Base-by-base conservation (phyloP, 2,888 invertebrate species). In the Agapostemon virescens region DNA sequence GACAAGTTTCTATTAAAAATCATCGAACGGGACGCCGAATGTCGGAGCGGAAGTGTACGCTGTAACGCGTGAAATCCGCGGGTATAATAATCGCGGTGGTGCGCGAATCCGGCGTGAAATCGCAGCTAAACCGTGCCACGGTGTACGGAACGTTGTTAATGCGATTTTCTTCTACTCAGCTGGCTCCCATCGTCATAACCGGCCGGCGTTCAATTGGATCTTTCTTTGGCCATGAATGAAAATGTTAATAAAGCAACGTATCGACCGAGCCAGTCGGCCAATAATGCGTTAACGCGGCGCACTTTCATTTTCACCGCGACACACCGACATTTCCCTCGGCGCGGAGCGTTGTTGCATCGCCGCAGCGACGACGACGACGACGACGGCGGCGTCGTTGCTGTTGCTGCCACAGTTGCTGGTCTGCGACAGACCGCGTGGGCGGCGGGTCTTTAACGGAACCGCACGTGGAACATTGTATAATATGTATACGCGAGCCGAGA, bases 271-370 rank as follows among this genome's bases (percentile, higher is more conserved):
- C 63, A 72, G 74, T 40, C 67, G 74, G 66, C 67, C 71, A 75
- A 83, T 83, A 86, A 86, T 79, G 74, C 71, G 45, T 75, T 64
- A 58, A 75, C 69, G 82, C 69, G 75, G 45, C 79, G 77, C 84
- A 86, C 86, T 85, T 86, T 85, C 86, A 76, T 80, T 85, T 85
- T 85, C 86, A 82, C 75, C 79, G 82, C 71, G 63, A 78, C 82
- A 15, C 55, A 55, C 70, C 77, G 76, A 84, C 76, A 72, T 79
- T 74, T 79, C 75, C 75, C 64, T 49, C 67, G 55, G 26, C 55
- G 26, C 55, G 15, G 26, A 13, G 15, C 26, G 26, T 26, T 15
- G 45, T n/a, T n/a, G n/a, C n/a, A n/a, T n/a, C n/a, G n/a, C n/a
- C n/a, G n/a, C n/a, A n/a, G n/a, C n/a, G n/a, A n/a, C n/a, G n/a